Base-by-base conservation (phyloP, 1,140 invertebrate genomes). In the Leguminivora glycinivorella region DNA sequence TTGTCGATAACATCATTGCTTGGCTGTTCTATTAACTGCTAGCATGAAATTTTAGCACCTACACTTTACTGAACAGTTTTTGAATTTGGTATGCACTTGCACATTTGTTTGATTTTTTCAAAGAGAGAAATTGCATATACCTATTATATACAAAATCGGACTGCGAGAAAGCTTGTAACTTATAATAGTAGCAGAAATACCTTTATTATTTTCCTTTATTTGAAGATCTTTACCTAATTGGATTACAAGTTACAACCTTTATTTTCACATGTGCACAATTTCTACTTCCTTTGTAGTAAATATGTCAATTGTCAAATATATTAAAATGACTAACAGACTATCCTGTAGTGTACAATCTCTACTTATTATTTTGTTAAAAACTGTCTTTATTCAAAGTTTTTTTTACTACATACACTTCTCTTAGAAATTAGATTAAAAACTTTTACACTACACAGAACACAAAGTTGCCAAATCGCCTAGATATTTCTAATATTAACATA, bases 1-100 rank as follows among this genome's bases (percentile, higher is more conserved):
- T 63, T 63, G 58, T 63, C n/a, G n/a, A 63, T 63, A 63, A 63
- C 58, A 63, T 63, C 58, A 63, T 63, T 63, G 58, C 58, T 63
- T 63, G 14, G 58, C 58, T 29, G 26, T 63, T 26, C 17, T 34
- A n/a, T 29, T 63, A 63, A 63, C 58, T 29, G 58, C 47, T 31
- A 63, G 25, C 25, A 34, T 31, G 19, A 22, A 4, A 52, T 29
- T 29, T 29, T n/a, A 17, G 19, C n/a, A 52, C 47, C 47, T 22
- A 29, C 58, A 63, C 58, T 29, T 63, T 29, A 63, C 58, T 43
- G 40, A 17, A 17, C 5, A 17, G 12, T 17, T 43, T 43, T 43
- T 43, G n/a, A 43, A n/a, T 58, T 56, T 56, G 56, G n/a, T 10
- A 24, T 29, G 56, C 56, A 60, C 56, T 29, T 26, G 56, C 56